Conservation (phyloP, 2,888 invertebrate genomes). For the Amphiduros pacificus region DNA sequence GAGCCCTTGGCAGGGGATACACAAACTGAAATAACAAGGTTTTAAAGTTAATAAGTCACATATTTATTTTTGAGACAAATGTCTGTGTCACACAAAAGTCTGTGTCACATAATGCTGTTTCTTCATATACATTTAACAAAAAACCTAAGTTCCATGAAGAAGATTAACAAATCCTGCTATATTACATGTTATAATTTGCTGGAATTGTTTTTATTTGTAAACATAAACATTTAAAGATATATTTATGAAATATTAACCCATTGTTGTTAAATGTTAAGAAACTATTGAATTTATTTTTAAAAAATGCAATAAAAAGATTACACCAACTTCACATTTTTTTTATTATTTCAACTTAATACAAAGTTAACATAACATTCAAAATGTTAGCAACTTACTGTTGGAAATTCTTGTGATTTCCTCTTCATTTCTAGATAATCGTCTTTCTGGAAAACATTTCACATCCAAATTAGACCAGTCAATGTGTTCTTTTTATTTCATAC, state of each 20-base stretch:
- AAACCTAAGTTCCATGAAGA: too few species aligned
- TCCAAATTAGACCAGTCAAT: too few species aligned
- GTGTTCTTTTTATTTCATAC: too few species aligned
- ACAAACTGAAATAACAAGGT: slow-evolving; percentile 52
- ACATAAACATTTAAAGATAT: too few species aligned
- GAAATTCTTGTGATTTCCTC: slow-evolving; percentile 39
- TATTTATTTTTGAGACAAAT: too few species aligned
- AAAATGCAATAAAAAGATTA: neutral
- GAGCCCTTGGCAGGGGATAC: slow-evolving; percentile 50
- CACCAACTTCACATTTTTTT: neutral
- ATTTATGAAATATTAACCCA: too few species aligned
- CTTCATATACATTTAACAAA: too few species aligned
- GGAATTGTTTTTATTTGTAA: too few species aligned
- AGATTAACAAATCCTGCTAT: too few species aligned
- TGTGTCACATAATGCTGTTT: too few species aligned
- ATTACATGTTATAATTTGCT: too few species aligned
- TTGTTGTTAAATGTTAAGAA: neutral
- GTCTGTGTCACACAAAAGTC: too few species aligned
- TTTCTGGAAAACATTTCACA: slow-evolving; percentile 28
- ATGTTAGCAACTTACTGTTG: slow-evolving; percentile 37
- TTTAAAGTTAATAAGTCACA: slow-evolving; percentile 3
- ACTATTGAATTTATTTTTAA: neutral
- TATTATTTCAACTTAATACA: neutral
- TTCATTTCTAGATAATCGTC: slow-evolving; percentile 43
- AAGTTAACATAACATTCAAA: neutral